Evolutionary conservation across 2,888 invertebrate species (phyloP), one percentile per base, ranked within the genome.

Genomic region (Nomada ferruginata): DNA sequence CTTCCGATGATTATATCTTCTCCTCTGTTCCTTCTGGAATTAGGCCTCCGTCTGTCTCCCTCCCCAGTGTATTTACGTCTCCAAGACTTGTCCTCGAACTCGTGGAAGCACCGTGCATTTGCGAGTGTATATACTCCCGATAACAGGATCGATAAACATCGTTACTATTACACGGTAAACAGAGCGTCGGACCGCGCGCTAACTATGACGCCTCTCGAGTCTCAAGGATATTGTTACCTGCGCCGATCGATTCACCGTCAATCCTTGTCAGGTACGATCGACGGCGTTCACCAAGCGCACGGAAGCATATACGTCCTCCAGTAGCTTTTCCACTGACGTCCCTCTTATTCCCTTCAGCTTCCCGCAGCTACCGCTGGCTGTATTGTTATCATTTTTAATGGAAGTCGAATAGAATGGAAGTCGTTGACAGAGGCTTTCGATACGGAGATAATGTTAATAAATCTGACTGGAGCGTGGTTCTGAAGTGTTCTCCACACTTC

Each of bases 131-230:
- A 36, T 36, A 85, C 84, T 84, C 84, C 87, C 90, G 91, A 92
- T 93, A 93, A 92, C 89, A 90, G 89, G 91, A 92, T 92, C 91
- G 90, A 91, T 92, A 92, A 92, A 92, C 92, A 92, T 92, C 90
- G 90, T 92, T 92, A 91, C 90, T 90, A 91, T 90, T 91, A 90
- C 87, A 90, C 82, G 83, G 89, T 85, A 90, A 91, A 90, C 89
- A 89, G 89, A 85, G 86, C 86, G 87, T 86, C 83, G 86, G 86
- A 82, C 65, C 80, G 85, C 79, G 85, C 86, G 89, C 88, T 88
- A 89, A 91, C 89, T 84, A 83, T 82, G 86, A 84, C 85, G 86
- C 79, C 89, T 88, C 89, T 88, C 86, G 81, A 89, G 87, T 88
- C 89, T 89, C 90, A 90, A 91, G 90, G 89, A 91, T 86, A 91